These are phyloP conservation scores for Tachycineta bicolor DNA, from an alignment of 2,113 vertebrate species.

Conservation along the genomic window DNA sequence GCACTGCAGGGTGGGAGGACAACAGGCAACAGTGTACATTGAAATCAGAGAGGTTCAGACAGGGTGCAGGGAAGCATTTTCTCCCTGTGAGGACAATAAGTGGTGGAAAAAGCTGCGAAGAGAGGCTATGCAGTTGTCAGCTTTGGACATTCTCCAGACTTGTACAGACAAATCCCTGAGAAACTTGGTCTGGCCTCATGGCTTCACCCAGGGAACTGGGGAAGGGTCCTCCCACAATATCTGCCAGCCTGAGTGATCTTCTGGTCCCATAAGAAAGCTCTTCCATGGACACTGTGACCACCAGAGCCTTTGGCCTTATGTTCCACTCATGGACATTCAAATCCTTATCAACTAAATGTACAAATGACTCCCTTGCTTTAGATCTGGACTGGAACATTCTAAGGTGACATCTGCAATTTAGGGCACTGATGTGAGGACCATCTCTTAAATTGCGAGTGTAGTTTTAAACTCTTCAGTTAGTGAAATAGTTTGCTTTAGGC, in stretches of 20 bases:
- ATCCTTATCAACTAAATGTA: not conserved
- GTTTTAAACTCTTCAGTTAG: not conserved
- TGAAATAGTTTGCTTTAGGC: not conserved
- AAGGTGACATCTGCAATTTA: not conserved
- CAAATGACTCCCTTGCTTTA: not conserved
- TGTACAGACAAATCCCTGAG: not conserved
- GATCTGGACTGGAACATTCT: not conserved
- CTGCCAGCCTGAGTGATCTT: not conserved
- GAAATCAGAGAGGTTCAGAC: not conserved
- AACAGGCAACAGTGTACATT: accelerated
- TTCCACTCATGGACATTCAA: not conserved
- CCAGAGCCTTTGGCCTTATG: not conserved
- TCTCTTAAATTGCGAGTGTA: not conserved
- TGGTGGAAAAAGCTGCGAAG: not conserved
- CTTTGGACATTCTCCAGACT: not conserved
- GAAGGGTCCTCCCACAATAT: not conserved
- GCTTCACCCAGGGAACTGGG: not conserved
- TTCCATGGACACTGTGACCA: not conserved
- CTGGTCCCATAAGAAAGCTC: not conserved
- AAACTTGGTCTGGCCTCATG: not conserved
- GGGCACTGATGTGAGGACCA: not conserved
- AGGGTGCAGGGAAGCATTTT: not conserved
- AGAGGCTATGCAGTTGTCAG: not conserved
- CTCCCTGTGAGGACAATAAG: not conserved
- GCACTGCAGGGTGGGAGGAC: not conserved